Evolutionary conservation across 1,140 invertebrate genomes (phyloP).

Genomic region (Phocides pigmalion): DNA sequence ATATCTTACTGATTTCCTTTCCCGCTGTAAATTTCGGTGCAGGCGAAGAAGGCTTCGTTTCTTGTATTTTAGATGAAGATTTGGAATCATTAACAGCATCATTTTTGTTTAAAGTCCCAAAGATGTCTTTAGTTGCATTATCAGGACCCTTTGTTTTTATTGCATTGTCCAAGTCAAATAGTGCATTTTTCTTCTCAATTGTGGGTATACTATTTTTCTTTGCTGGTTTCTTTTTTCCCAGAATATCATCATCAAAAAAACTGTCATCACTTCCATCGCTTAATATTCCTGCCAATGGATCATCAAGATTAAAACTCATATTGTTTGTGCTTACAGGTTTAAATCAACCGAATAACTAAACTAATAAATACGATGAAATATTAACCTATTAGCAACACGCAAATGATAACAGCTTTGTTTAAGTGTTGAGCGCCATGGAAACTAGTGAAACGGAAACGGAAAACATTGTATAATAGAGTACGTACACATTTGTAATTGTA

Average conservation of each 20-base stretch:
- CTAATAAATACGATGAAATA: background rate
- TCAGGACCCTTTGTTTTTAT: constrained; percentile 36
- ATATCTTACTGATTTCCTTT: constrained; percentile 53
- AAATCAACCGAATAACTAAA: background rate
- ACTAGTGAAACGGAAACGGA: constrained; percentile 36
- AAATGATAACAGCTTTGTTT: constrained; percentile 45
- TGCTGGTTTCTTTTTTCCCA: constrained; percentile 67
- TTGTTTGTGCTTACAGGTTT: constrained; percentile 22
- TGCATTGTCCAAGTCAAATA: constrained; percentile 68
- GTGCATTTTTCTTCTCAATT: constrained; percentile 64
- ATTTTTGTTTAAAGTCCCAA: constrained; percentile 15
- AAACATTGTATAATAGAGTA: background rate
- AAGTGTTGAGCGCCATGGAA: constrained; percentile 57
- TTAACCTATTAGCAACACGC: background rate
- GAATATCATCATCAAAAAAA: constrained; percentile 81
- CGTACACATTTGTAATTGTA: background rate
- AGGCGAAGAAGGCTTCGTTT: constrained; percentile 44
- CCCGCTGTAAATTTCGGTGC: constrained; percentile 48
- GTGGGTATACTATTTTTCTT: constrained; percentile 57
- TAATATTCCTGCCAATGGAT: constrained; percentile 80
- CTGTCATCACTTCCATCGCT: constrained; percentile 83
- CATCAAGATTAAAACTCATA: constrained; percentile 79
- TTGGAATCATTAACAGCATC: constrained; percentile 23
- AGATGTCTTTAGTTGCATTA: constrained; percentile 23
- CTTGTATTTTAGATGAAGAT: constrained; percentile 33